Conservation (phyloP, 2,888 invertebrate species). For the Marronus borbonicus region DNA sequence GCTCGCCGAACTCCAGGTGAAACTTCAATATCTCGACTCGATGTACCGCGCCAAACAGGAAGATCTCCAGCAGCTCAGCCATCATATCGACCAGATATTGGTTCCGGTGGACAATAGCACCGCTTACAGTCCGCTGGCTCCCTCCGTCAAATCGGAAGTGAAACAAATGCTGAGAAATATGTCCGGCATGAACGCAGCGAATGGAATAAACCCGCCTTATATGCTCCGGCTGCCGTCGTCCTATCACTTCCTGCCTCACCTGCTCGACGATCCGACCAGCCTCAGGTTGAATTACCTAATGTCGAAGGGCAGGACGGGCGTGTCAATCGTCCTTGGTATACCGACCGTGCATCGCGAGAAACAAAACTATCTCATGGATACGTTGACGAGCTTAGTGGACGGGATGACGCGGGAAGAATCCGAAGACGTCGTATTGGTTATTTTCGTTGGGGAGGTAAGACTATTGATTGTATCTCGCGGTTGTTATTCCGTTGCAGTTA, state of each 20-base stretch:
- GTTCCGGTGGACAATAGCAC: conserved; percentile 59
- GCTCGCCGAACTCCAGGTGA: conserved; percentile 83
- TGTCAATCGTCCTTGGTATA: conserved; percentile 88
- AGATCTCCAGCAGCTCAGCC: conserved; percentile 80
- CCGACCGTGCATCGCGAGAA: conserved; percentile 93
- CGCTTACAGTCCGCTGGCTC: conserved; percentile 63
- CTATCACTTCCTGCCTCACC: conserved; percentile 90
- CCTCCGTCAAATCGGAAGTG: conserved; percentile 65
- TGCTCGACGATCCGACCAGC: conserved; percentile 84
- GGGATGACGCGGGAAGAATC: conserved; percentile 83
- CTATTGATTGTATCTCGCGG: too few species aligned
- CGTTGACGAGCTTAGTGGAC: conserved; percentile 86
- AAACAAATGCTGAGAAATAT: conserved; percentile 68
- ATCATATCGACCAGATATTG: conserved; percentile 75
- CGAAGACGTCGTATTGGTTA: conserved; percentile 86
- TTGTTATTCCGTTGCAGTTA: too few species aligned
- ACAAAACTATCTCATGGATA: conserved; percentile 88
- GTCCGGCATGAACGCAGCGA: conserved; percentile 72
- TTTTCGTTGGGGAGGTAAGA: conserved; percentile 87
- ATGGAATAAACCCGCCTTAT: conserved; percentile 68
- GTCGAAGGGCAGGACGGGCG: conserved; percentile 81
- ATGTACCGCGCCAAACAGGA: conserved; percentile 85
- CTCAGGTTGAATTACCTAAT: conserved; percentile 85
- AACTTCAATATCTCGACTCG: conserved; percentile 84
- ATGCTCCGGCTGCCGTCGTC: conserved; percentile 83